Base-by-base conservation (phyloP, 2,797 vertebrate genomes). In the Craterocephalus amniculus region DNA sequence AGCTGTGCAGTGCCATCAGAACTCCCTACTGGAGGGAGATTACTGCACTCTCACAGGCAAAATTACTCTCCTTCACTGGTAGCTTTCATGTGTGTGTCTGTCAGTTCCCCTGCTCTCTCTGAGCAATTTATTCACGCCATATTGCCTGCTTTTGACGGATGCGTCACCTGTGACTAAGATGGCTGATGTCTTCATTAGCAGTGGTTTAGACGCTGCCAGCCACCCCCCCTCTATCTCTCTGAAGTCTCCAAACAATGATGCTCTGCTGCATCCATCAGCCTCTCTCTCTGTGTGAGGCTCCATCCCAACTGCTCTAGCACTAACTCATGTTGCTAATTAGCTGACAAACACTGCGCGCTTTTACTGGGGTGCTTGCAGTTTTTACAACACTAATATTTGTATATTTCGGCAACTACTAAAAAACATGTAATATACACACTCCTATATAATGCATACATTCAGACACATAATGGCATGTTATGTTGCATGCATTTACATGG, bases 321-420 rank as follows among this genome's bases (percentile, higher is more conserved):
- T 84, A 86, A 89, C 87, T 86, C 88, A 78, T 84, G 87, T 84
- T 72, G 79, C 89, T 93, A 92, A 93, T 93, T 92, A 90, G 89
- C 90, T 90, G 89, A 92, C 91, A 93, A 89, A 90, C 84, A 79
- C 73, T 36, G 64, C 76, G 78, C 79, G 79, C 58, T 69, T 80
- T 63, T 68, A 82, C 69, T 38, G n/a, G 75, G 71, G 78, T 49
- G 68, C 79, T 70, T 75, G 75, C 51, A 69, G 22, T 76, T 69
- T 72, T 85, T 78, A 72, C 73, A 72, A 56, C 66, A 55, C 57
- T 80, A 65, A 49, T 76, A 66, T 83, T 81, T 83, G 67, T 68
- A 49, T 76, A 83, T 80, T 65, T 76, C 32, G 45, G 26, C 72
- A 71, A 35, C 60, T 14, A 0, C 63, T 56, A 67, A 70, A 31